Percentiles rank a stretch among this genome's conserved stretches.
Conservation (phyloP, 2,797 vertebrate genomes). For the Neosalanx taihuensis region DNA sequence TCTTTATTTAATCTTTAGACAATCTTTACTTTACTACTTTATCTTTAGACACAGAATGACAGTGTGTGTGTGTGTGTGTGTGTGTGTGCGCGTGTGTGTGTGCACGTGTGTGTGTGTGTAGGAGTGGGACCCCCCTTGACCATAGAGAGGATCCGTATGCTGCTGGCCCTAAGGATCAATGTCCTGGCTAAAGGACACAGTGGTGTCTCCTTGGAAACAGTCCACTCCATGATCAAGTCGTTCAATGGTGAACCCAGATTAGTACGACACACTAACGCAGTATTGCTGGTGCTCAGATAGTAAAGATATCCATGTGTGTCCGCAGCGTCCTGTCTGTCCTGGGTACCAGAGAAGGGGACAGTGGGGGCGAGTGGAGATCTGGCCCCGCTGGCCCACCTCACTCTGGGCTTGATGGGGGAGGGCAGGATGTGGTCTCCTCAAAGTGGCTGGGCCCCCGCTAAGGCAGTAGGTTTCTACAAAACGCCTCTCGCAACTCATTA, state of each 20-base stretch:
- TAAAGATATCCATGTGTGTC: constrained; percentile 4
- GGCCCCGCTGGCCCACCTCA: constrained; percentile 84
- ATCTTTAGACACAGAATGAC: too few species aligned
- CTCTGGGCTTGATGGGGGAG: constrained; percentile 87
- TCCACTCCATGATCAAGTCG: constrained; percentile 77
- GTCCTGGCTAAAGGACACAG: constrained; percentile 88
- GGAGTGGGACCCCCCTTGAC: constrained; percentile 79
- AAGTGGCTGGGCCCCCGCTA: constrained; percentile 88
- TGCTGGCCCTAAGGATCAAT: constrained; percentile 85
- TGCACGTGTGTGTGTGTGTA: constrained; percentile 4
- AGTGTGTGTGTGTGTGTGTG: neutral
- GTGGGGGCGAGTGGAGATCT: constrained; percentile 89
- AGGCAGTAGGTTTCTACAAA: constrained; percentile 76
- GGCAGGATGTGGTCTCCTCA: constrained; percentile 93
- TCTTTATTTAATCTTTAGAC: too few species aligned
- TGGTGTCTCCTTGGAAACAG: constrained; percentile 82
- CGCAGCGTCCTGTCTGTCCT: constrained; percentile 83
- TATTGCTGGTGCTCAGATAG: neutral
- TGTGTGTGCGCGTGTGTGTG: neutral
- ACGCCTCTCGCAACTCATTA: neutral
- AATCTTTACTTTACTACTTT: too few species aligned
- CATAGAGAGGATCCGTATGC: constrained; percentile 83
- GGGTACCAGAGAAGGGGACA: constrained; percentile 86
- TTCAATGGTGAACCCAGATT: constrained; percentile 78
- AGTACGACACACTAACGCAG: neutral